These are phyloP conservation scores for Sipunculus nudus DNA, from an alignment of 2,888 invertebrate genomes.

Conservation along the genomic window DNA sequence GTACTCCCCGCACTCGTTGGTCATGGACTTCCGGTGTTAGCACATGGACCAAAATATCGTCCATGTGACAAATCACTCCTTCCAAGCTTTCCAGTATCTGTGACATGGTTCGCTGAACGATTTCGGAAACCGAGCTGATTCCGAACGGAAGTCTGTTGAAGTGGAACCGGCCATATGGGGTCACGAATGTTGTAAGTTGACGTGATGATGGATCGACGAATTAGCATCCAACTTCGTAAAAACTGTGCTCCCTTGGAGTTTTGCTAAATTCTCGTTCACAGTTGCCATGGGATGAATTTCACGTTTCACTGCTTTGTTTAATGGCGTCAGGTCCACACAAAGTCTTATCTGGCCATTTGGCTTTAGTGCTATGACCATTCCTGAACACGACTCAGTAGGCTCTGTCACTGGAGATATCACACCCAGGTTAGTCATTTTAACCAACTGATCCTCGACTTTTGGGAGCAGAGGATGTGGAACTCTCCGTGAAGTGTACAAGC, in stretches of 20 bases:
- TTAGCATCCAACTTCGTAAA: slow-evolving; percentile 39
- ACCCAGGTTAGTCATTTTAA: slow-evolving; percentile 40
- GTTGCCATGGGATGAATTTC: slow-evolving; percentile 17
- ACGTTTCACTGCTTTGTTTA: slow-evolving; percentile 10
- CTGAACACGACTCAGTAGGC: slow-evolving; percentile 57
- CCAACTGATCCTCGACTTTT: slow-evolving; percentile 49
- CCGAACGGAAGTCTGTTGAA: slow-evolving; percentile 26
- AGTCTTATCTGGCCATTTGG: slow-evolving; percentile 15
- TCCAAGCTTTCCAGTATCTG: slow-evolving; percentile 15
- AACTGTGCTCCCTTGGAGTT: slow-evolving; percentile 16
- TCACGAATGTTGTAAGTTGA: too few relatives aligned
- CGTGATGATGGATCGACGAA: too few relatives aligned
- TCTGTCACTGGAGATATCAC: slow-evolving; percentile 49
- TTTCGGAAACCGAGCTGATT: slow-evolving; percentile 18
- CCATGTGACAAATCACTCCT: slow-evolving; percentile 35
- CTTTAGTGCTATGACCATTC: slow-evolving; percentile 54
- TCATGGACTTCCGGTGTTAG: slow-evolving; percentile 26
- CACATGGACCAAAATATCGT: slow-evolving; percentile 34
- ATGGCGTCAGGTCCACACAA: slow-evolving; percentile 25
- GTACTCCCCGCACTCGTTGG: slow-evolving; percentile 15
- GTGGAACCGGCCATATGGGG: slow-evolving; percentile 37
- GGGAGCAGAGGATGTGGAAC: slow-evolving; percentile 51
- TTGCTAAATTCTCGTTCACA: slow-evolving; percentile 24
- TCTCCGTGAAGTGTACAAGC: slow-evolving; percentile 46
- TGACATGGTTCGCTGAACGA: slow-evolving; percentile 26